Base-by-base conservation (phyloP, 2,797 vertebrate species). In the Lerista edwardsae region DNA sequence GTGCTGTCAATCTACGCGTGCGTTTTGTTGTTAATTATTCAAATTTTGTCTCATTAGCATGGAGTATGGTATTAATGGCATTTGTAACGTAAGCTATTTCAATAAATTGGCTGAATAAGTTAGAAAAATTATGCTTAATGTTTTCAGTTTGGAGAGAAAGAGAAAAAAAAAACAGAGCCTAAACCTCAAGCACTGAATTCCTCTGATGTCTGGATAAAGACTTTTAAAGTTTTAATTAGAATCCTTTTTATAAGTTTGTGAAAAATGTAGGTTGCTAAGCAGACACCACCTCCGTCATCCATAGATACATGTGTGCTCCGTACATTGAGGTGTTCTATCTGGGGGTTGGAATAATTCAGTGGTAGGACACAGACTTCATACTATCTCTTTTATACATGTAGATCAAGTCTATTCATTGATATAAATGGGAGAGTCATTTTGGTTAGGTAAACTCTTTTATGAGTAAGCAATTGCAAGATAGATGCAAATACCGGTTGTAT, bases 21-120 rank as follows among this genome's bases (percentile, higher is more conserved):
- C 65, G 72, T 82, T 86, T 81, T 82, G 57, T 77, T 86, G 69
- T 86, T 77, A 86, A 77, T 86, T 82, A 82, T 86, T 86, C 62
- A 86, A 86, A 86, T 77, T 72, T 12, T 77, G 31, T 51, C 65
- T 82, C 73, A 86, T 86, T 86, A 86, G 79, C 73, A 86, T 86
- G 57, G 41, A 29, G 75, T 82, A 19, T 25, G 59, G 65, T 62
- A 82, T 76, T 86, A 71, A 75, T 77, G 74, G 65, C 31, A 82
- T 86, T 86, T 86, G 55, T 86, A 62, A 86, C 14, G 23, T 80
- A 85, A 75, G 64, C 59, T 82, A 82, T 86, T 86, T 82, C 65
- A 86, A 82, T 69, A 80, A 76, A 86, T 80, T 69, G 55, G 73
- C 84, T 86, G 74, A 86, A 86, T 77, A 81, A 81, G 79, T 77